Conservation (phyloP, 2,888 invertebrate genomes). For the Oscheius sp. region DNA sequence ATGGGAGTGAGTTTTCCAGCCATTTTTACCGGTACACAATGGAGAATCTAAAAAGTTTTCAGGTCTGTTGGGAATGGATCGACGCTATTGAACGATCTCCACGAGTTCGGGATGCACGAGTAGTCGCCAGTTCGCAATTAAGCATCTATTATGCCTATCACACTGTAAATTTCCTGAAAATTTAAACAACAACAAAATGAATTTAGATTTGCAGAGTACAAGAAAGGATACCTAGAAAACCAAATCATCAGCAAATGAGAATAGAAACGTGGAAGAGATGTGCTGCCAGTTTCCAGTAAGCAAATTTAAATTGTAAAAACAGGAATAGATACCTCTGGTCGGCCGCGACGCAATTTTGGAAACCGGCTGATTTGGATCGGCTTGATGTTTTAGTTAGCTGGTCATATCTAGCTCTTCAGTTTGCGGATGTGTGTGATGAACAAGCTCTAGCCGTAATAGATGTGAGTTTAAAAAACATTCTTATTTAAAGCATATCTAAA, state of each 20-base stretch:
- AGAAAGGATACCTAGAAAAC: conserved; percentile 51
- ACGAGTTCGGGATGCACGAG: conserved; percentile 45
- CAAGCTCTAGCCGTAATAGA: conserved; percentile 40
- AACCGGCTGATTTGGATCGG: conserved; percentile 49
- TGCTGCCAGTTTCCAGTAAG: conserved; percentile 53
- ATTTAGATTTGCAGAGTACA: conserved; percentile 55
- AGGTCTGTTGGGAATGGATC: conserved; percentile 64
- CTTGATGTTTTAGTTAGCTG: conserved; percentile 54
- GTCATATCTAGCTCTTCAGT: conserved; percentile 55
- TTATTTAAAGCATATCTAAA: not conserved
- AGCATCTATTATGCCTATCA: conserved; percentile 60
- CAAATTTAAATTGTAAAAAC: not conserved
- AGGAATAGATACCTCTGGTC: conserved; percentile 49
- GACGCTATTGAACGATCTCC: conserved; percentile 54
- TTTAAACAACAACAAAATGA: not conserved
- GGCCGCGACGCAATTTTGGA: conserved; percentile 51
- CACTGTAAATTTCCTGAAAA: conserved; percentile 30
- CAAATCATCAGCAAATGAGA: conserved; percentile 41
- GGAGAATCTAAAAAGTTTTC: too few relatives aligned
- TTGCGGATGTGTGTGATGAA: conserved; percentile 49
- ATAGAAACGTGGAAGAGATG: conserved; percentile 47
- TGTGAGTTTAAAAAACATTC: conserved; percentile 25
- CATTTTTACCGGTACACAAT: too few relatives aligned
- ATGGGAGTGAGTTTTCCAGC: conserved; percentile 50
- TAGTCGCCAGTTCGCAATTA: conserved; percentile 47